Conservation (phyloP, 2,888 invertebrate species). For the Melitaea athalia region DNA sequence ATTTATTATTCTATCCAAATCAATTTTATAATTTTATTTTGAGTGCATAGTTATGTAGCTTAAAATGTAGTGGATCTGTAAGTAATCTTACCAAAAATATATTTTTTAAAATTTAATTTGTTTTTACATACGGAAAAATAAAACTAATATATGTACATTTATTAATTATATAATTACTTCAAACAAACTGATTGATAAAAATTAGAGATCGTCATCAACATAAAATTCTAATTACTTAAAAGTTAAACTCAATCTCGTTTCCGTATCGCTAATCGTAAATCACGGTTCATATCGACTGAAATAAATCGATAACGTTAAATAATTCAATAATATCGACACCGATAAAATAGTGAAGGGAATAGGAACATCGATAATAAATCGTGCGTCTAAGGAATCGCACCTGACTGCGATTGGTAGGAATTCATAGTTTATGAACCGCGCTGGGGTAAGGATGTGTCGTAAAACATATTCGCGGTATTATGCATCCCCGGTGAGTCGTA, state of each 20-base stretch:
- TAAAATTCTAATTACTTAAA: conserved; percentile 25
- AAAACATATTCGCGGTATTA: conserved; percentile 61
- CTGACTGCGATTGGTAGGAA: conserved; percentile 72
- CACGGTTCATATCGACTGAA: conserved; percentile 6
- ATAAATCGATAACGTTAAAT: conserved; percentile 42
- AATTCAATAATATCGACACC: conserved; percentile 41
- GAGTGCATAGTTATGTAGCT: too few species aligned
- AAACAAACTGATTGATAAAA: neutral
- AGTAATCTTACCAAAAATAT: too few species aligned
- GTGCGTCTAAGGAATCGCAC: conserved; percentile 67
- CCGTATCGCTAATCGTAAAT: conserved; percentile 15
- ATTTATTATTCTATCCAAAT: too few species aligned
- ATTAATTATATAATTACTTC: neutral
- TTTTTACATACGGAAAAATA: too few species aligned
- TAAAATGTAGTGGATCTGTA: too few species aligned
- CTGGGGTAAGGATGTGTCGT: conserved; percentile 49
- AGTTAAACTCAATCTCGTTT: conserved; percentile 9
- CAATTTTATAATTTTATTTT: too few species aligned
- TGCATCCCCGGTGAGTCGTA: conserved; percentile 66
- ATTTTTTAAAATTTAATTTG: too few species aligned
- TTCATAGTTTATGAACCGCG: conserved; percentile 74
- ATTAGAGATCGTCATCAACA: neutral
- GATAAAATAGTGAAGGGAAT: conserved; percentile 48
- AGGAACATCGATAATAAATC: conserved; percentile 67
- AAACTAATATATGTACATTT: neutral